These are phyloP conservation scores for Acronicta alni DNA, from an alignment of 2,888 invertebrate genomes.

Conservation along the genomic window DNA sequence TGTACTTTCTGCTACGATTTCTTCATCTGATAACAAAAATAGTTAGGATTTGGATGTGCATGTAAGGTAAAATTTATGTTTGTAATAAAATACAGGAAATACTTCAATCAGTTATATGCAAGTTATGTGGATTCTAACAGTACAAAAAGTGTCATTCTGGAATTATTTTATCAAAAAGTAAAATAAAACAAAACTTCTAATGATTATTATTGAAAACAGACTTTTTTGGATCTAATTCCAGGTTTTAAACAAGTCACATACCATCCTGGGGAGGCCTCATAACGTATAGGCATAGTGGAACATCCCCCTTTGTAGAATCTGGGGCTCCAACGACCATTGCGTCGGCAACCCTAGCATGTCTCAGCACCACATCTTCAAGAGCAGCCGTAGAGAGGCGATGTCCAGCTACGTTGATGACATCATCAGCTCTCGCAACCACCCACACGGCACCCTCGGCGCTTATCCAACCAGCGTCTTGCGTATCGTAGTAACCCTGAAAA, in stretches of 20 bases:
- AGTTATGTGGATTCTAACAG: too few relatives aligned
- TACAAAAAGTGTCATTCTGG: too few relatives aligned
- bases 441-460: slow-evolving; percentile 95
- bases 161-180: too few relatives aligned
- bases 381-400: slow-evolving; percentile 97
- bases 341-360: slow-evolving; percentile 96
- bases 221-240: not conserved
- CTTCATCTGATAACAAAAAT: slow-evolving; percentile 74
- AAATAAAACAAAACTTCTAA: too few relatives aligned
- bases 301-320: slow-evolving; percentile 96
- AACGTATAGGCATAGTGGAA: slow-evolving; percentile 96
- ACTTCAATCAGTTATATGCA: too few relatives aligned
- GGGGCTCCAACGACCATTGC: slow-evolving; percentile 97
- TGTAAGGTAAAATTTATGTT: too few relatives aligned
- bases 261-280: slow-evolving; percentile 90
- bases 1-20: slow-evolving; percentile 81
- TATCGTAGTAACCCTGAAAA: slow-evolving; percentile 95
- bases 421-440: slow-evolving; percentile 97
- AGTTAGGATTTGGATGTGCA: too few relatives aligned
- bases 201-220: too few relatives aligned
- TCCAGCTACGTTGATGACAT: slow-evolving; percentile 98
- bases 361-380: slow-evolving; percentile 96
- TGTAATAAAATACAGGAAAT: too few relatives aligned
- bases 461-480: slow-evolving; percentile 97
- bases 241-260: slow-evolving; percentile 64